phyloP scores from a whole-genome alignment of 2,888 invertebrate species.

The Parnassius glacialis region DNA sequence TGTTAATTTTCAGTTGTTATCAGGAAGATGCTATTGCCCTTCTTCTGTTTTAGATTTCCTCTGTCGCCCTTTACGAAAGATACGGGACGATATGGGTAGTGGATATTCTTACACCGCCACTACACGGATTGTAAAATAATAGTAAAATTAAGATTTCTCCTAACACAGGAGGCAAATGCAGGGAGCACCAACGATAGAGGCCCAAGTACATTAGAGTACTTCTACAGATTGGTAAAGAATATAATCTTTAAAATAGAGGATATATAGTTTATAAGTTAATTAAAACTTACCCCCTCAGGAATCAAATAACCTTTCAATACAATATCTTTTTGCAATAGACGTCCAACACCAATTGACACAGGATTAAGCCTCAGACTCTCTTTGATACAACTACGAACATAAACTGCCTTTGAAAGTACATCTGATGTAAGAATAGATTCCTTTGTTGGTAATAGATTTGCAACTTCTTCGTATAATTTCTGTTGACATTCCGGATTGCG shows the following conservation, averaged over 20 bases:
- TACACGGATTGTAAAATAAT: too few relatives aligned
- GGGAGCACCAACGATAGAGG: too few relatives aligned
- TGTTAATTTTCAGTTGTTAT: too few relatives aligned
- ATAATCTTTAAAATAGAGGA: neutral
- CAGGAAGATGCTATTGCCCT: too few relatives aligned
- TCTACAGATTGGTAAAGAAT: too few relatives aligned
- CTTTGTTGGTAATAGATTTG: slow-evolving; percentile 74
- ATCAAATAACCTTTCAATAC: slow-evolving; percentile 86
- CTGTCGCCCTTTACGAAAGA: too few relatives aligned
- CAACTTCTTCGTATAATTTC: slow-evolving; percentile 83
- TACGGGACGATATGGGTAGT: too few relatives aligned
- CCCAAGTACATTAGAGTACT: too few relatives aligned
- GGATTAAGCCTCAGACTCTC: slow-evolving; percentile 92
- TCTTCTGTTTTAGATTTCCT: too few relatives aligned
- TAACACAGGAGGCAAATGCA: too few relatives aligned
- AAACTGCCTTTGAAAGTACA: slow-evolving; percentile 82
- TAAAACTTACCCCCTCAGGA: slow-evolving; percentile 85
- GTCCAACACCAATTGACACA: slow-evolving; percentile 90
- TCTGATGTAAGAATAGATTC: slow-evolving; percentile 80
- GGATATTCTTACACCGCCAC: too few relatives aligned
- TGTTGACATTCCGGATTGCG: slow-evolving; percentile 85
- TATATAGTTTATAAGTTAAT: neutral
- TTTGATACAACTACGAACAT: slow-evolving; percentile 90
- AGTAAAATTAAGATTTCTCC: too few relatives aligned
- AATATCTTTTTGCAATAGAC: slow-evolving; percentile 85